Evolutionary conservation across 2,888 invertebrate genomes (phyloP), one percentile per base, ranked within the genome.

Genomic region (Dyspetes luteomarginatus): DNA sequence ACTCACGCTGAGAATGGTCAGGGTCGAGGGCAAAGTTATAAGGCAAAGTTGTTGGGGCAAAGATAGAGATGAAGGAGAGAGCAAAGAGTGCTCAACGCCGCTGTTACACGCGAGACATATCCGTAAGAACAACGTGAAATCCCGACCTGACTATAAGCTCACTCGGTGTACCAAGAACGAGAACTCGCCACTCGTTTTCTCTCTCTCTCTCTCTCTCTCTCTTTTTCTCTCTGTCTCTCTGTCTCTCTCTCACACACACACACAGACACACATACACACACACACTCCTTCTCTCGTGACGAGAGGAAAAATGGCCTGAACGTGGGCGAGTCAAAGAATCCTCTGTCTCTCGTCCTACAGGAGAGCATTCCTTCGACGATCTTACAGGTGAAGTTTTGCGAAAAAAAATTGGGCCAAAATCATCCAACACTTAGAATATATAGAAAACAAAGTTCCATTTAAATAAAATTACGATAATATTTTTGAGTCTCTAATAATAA

Each of bases 1-100:
- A 72, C 82, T 68, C 82, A 80, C 79, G 82, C 82, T 82, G 82
- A 12, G 82, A 82, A 78, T 71, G 78, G 82, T 82, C 82, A 82
- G 82, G 82, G 78, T 76, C 79, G 79, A 55, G 72, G 48, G 48
- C 48, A 17, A 56, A 64, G 71, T 55, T 45, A 24, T 52, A 69
- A 67, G 68, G 50, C 50, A 71, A 80, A 80, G 12, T 68, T 52
- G 36, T 12, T 12, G 36, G 36, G 12, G 36, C 7, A 36, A 36
- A 36, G 36, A 36, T 12, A 36, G 36, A 4, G 36, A 36, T 65
- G 3, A 15, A 45, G n/a, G 9, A 50, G 56, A 26, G 65, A 56
- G 17, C 15, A 48, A 50, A 12, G 64, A 69, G 69, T 48, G 50
- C 80, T 55, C 67, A 56, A 55, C 64, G 55, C 64, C 55, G 72